Conservation (phyloP, 2,113 vertebrate genomes). For the Drymodes brunneopygia region DNA sequence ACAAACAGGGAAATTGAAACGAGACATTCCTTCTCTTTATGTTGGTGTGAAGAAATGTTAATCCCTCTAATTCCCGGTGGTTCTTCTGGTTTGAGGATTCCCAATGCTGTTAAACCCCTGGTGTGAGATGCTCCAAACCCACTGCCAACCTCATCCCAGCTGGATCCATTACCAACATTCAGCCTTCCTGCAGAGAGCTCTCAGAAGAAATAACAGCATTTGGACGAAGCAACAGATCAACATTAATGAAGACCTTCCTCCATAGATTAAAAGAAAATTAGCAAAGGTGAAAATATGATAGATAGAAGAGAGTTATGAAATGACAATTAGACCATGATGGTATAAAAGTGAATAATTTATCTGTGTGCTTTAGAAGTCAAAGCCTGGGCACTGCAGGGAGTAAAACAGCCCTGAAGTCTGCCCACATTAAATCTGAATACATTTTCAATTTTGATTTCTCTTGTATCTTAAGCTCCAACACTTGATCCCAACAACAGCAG, state of each 20-base stretch:
- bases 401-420: neutral
- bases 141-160: neutral
- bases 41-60: neutral
- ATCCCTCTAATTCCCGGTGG: neutral
- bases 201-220: neutral
- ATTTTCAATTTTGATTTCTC: slow-evolving; percentile 39
- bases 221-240: neutral
- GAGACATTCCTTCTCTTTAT: neutral
- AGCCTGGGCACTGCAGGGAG: neutral
- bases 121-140: neutral
- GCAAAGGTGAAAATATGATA: slow-evolving; percentile 6
- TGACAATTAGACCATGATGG: neutral
- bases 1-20: neutral
- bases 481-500: slow-evolving; percentile 45
- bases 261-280: neutral
- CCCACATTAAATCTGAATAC: neutral
- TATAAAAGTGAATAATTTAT: slow-evolving; percentile 44
- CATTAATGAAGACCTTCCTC: neutral
- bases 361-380: slow-evolving; percentile 17
- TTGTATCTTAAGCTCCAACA: slow-evolving; percentile 22
- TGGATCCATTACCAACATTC: neutral
- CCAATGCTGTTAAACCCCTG: neutral
- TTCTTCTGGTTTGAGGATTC: slow-evolving; percentile 4
- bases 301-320: slow-evolving; percentile 11
- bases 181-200: neutral